Percentiles rank a stretch among this genome's conserved stretches.
Conservation (phyloP, 1,140 invertebrate species). For the Nilaparvata lugens region DNA sequence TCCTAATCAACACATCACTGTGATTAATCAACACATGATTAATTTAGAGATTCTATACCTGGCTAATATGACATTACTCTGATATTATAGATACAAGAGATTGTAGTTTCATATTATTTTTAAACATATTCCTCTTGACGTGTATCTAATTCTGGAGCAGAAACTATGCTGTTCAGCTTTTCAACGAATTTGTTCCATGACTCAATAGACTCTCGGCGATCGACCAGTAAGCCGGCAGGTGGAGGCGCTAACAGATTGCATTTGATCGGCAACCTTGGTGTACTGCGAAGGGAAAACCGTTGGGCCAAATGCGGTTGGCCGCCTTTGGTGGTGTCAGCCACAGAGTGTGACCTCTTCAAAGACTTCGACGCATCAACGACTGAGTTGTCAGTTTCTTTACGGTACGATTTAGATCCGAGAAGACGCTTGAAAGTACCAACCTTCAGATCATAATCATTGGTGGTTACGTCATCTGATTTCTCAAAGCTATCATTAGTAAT, state of each 20-base stretch:
- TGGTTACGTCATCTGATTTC: too few relatives aligned
- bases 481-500: too few relatives aligned
- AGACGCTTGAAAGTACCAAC: too few relatives aligned
- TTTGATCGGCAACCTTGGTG: not conserved
- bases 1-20: too few relatives aligned
- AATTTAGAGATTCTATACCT: too few relatives aligned
- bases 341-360: not conserved
- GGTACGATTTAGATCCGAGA: too few relatives aligned
- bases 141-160: not conserved
- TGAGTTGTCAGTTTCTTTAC: too few relatives aligned
- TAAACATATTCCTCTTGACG: conserved; percentile 13
- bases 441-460: too few relatives aligned
- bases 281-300: not conserved
- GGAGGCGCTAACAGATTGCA: conserved; percentile 18
- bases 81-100: too few relatives aligned
- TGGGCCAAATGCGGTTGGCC: not conserved
- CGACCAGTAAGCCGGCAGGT: conserved; percentile 15
- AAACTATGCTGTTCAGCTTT: conserved; percentile 16
- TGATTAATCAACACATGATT: too few relatives aligned
- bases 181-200: conserved; percentile 22
- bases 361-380: too few relatives aligned
- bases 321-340: not conserved
- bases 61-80: too few relatives aligned
- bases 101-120: not conserved
- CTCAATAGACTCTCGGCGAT: conserved; percentile 15